Percentiles rank a stretch among this genome's conserved stretches.
These are phyloP conservation scores for Hypomesus transpacificus DNA, from an alignment of 2,113 vertebrate species.

Conservation along the genomic window DNA sequence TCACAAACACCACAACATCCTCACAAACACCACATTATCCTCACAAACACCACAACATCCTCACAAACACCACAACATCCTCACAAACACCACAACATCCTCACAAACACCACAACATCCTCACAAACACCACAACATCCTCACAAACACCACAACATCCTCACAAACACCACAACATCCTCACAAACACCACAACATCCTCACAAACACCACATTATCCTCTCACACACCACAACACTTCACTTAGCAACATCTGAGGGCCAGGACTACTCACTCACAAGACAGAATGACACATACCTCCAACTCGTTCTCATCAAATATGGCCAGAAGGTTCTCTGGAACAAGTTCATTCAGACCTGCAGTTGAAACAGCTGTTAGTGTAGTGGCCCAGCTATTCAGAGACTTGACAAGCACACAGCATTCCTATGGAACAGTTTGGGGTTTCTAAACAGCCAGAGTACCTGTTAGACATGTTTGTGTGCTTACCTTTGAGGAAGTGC, in stretches of 20 bases:
- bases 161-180: not conserved
- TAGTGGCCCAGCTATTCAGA: not conserved
- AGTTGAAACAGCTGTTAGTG: constrained; percentile 47
- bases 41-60: too few relatives aligned
- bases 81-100: too few relatives aligned
- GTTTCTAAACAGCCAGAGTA: not conserved
- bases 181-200: not conserved
- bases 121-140: too few relatives aligned
- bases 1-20: too few relatives aligned
- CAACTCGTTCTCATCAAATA: constrained; percentile 99
- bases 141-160: not conserved
- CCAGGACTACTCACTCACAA: constrained; percentile 1
- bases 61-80: too few relatives aligned
- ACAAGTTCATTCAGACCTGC: constrained; percentile 94
- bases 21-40: too few relatives aligned
- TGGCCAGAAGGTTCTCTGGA: constrained; percentile 96
- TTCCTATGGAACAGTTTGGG: not conserved
- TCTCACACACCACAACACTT: not conserved
- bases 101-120: too few relatives aligned
- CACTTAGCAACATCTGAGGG: too few relatives aligned
- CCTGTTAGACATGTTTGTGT: not conserved
- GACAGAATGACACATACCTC: constrained; percentile 76
- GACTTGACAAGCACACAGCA: not conserved
- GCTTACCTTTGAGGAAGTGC: constrained; percentile 94
- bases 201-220: not conserved